Percentiles rank a stretch among this genome's conserved stretches.
Evolutionary conservation across 1,140 invertebrate genomes (phyloP).

Genomic region (Trichonephila inaurata): DNA sequence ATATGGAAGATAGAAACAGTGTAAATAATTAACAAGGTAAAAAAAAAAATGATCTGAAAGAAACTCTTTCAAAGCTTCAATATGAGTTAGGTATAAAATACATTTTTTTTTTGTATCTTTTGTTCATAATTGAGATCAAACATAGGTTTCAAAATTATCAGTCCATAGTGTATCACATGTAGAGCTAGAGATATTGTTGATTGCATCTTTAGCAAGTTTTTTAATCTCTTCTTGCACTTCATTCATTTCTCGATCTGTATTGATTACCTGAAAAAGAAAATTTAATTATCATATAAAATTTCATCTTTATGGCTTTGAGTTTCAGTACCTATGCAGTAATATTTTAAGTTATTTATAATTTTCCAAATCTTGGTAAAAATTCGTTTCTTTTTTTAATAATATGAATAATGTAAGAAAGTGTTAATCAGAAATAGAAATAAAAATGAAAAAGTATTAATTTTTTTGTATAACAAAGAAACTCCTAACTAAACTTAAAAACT

Average conservation of each 20-base stretch:
- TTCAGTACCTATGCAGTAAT: too few relatives aligned
- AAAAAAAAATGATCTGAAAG: slow-evolving; percentile 9
- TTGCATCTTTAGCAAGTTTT: slow-evolving; percentile 45
- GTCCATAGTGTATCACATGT: slow-evolving; percentile 75
- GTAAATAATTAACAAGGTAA: slow-evolving; percentile 52
- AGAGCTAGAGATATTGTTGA: slow-evolving; percentile 48
- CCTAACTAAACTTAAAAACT: too few relatives aligned
- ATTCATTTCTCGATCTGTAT: slow-evolving; percentile 50
- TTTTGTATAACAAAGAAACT: too few relatives aligned
- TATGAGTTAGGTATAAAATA: slow-evolving; percentile 42
- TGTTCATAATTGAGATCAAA: slow-evolving; percentile 36
- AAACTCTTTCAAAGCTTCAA: slow-evolving; percentile 21
- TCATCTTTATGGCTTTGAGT: too few relatives aligned
- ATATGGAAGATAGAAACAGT: slow-evolving; percentile 33
- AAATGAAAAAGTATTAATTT: too few relatives aligned
- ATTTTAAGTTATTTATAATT: too few relatives aligned
- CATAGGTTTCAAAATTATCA: slow-evolving; percentile 75
- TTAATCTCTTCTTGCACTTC: slow-evolving; percentile 73
- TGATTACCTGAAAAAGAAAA: slow-evolving; percentile 49
- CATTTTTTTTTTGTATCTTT: neutral
- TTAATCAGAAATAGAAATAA: too few relatives aligned
- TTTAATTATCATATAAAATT: neutral
- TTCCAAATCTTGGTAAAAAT: too few relatives aligned
- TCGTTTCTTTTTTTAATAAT: too few relatives aligned
- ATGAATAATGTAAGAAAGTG: too few relatives aligned